These are phyloP conservation scores for Drosophila conformis DNA, from an alignment of 2,888 invertebrate genomes.

Conservation along the genomic window DNA sequence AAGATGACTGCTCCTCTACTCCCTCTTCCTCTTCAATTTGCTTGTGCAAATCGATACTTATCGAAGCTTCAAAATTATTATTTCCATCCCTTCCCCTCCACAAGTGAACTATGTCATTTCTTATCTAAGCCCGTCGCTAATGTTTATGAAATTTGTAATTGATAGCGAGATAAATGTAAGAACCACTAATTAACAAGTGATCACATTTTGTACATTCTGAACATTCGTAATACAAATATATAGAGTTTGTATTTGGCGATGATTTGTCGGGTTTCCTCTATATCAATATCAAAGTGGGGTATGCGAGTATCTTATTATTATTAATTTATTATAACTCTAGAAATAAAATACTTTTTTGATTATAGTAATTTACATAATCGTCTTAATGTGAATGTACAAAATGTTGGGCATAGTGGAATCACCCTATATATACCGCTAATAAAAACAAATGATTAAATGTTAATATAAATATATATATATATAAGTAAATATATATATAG, in stretches of 20 bases:
- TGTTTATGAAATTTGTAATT: background rate
- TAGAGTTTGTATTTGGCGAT: background rate
- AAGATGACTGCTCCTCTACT: slow-evolving; percentile 4
- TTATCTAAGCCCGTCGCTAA: slow-evolving; percentile 1
- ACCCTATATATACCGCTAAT: too few relatives aligned
- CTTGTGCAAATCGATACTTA: background rate
- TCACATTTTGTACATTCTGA: background rate
- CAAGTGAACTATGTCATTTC: background rate
- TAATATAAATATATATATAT: too few relatives aligned
- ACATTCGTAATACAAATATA: background rate
- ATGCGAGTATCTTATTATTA: background rate
- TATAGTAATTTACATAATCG: too few relatives aligned
- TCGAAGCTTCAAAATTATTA: background rate
- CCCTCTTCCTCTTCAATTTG: background rate
- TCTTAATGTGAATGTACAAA: too few relatives aligned
- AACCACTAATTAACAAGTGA: too few relatives aligned
- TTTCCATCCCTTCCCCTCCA: background rate
- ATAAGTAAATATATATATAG: too few relatives aligned
- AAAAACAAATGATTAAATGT: too few relatives aligned
- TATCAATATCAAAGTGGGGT: background rate
- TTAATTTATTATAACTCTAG: too few relatives aligned
- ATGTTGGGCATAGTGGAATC: too few relatives aligned
- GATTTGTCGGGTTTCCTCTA: background rate
- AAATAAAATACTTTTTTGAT: background rate
- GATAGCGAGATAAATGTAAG: background rate